A percentile compares a stretch with the other conserved stretches of the same genome.
These are phyloP conservation scores for Balaeniceps rex DNA, from an alignment of 2,113 vertebrate genomes.

Conservation along the genomic window DNA sequence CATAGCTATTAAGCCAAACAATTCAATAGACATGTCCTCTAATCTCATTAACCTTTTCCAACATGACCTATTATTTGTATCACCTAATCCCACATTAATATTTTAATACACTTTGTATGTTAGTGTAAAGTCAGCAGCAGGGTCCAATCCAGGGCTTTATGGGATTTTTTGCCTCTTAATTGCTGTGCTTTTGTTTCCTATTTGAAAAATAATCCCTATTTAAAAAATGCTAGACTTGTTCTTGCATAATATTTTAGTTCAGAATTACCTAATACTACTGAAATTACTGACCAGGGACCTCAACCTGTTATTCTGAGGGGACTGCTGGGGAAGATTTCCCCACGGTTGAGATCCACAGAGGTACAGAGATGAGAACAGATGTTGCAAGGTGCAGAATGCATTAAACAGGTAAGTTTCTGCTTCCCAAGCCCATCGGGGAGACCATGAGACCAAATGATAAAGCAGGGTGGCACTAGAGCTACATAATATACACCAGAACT, in stretches of 20 bases:
- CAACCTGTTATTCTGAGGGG: not conserved
- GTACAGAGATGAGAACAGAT: not conserved
- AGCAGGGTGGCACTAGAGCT: not conserved
- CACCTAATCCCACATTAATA: constrained; percentile 50
- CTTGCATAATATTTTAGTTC: not conserved
- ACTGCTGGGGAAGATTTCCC: not conserved
- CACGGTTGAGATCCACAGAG: not conserved
- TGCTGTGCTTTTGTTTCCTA: not conserved
- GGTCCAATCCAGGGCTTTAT: not conserved
- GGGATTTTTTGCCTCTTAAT: not conserved
- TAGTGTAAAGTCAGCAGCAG: constrained; percentile 14
- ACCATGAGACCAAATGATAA: not conserved
- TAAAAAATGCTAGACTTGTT: not conserved
- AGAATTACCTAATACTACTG: not conserved
- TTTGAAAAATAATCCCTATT: constrained; percentile 6
- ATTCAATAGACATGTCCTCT: not conserved
- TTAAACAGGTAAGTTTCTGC: fast-evolving
- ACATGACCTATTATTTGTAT: not conserved
- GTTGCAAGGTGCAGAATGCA: not conserved
- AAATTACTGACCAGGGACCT: not conserved
- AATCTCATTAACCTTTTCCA: constrained; percentile 37
- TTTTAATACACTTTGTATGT: constrained; percentile 48
- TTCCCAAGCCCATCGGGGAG: not conserved
- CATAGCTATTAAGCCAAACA: not conserved
- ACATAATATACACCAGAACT: not conserved